Evolutionary conservation across 2,888 invertebrate genomes (phyloP).

Genomic region (Aphelenchoides bicaudatus): DNA sequence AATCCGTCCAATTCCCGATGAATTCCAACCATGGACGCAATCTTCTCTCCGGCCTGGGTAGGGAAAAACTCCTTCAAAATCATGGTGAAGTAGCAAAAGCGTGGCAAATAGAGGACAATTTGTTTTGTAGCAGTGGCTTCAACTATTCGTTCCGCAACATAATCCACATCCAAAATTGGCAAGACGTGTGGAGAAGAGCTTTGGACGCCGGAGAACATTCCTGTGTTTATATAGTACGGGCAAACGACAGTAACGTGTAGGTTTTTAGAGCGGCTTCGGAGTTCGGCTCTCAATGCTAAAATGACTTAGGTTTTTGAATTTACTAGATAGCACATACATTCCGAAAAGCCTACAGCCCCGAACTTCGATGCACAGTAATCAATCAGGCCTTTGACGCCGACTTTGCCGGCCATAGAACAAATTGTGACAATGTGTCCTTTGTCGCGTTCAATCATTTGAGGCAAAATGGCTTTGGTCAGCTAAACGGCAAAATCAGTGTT

Average conservation of each 20-base stretch:
- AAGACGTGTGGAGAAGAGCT: slow-evolving; percentile 64
- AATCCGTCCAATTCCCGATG: too few relatives aligned
- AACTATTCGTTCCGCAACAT: slow-evolving; percentile 80
- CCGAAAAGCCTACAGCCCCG: slow-evolving; percentile 88
- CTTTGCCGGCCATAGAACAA: slow-evolving; percentile 78
- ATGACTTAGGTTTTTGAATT: too few relatives aligned
- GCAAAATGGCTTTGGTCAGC: slow-evolving; percentile 88
- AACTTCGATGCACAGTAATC: slow-evolving; percentile 93
- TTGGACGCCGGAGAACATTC: slow-evolving; percentile 88
- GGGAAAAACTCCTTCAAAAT: slow-evolving; percentile 35
- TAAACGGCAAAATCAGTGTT: slow-evolving; percentile 62
- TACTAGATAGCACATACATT: too few relatives aligned
- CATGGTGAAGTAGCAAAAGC: slow-evolving; percentile 69
- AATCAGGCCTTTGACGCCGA: slow-evolving; percentile 67
- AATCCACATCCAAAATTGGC: slow-evolving; percentile 71
- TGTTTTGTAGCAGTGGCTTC: slow-evolving; percentile 75
- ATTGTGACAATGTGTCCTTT: slow-evolving; percentile 89
- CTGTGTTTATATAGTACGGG: slow-evolving; percentile 92
- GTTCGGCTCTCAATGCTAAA: slow-evolving; percentile 69
- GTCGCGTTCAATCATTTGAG: slow-evolving; percentile 79
- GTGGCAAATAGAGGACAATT: slow-evolving; percentile 75
- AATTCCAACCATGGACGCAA: too few relatives aligned
- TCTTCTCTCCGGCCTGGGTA: too few relatives aligned
- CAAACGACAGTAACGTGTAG: slow-evolving; percentile 69
- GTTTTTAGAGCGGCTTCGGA: slow-evolving; percentile 20